phyloP scores from a whole-genome alignment of 2,888 invertebrate genomes.

The Caenorhabditis japonica region DNA sequence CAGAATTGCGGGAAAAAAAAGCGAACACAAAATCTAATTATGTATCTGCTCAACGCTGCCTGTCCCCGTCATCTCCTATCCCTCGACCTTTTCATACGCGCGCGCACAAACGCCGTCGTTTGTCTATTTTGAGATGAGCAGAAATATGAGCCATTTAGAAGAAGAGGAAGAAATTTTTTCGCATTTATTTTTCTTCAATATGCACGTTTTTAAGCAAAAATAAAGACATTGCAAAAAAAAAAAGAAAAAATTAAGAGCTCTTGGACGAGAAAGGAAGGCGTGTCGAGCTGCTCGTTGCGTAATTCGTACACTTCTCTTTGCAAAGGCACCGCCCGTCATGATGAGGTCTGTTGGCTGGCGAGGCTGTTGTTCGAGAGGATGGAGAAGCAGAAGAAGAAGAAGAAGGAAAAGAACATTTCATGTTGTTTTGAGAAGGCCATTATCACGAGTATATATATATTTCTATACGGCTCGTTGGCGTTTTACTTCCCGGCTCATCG shows the following conservation, averaged over 20 bases:
- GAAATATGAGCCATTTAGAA: conserved; percentile 3
- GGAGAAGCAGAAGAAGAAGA: conserved; percentile 21
- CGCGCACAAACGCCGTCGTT: background rate
- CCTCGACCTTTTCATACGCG: conserved; percentile 42
- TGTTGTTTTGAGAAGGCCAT: conserved; percentile 25
- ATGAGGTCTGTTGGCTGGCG: conserved; percentile 27
- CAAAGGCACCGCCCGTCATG: conserved; percentile 27
- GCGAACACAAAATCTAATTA: conserved; percentile 36
- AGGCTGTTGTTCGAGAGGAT: conserved; percentile 2
- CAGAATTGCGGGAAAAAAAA: background rate
- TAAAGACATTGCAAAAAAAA: conserved; percentile 4
- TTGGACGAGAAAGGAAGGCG: conserved; percentile 12
- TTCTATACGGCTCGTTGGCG: too few relatives aligned
- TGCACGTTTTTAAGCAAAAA: too few relatives aligned
- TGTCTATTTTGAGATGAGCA: conserved; percentile 12
- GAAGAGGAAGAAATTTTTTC: conserved; percentile 8
- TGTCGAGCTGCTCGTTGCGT: too few relatives aligned
- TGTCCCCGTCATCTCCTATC: conserved; percentile 1
- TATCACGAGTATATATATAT: too few relatives aligned
- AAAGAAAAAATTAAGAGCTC: conserved; percentile 29
- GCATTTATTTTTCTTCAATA: background rate
- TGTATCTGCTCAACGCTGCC: conserved; percentile 18
- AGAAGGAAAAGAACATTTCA: conserved; percentile 23
- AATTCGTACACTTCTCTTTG: background rate
- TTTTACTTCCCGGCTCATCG: too few relatives aligned